Conservation (phyloP, 2,888 invertebrate species). For the Drosophila testacea region DNA sequence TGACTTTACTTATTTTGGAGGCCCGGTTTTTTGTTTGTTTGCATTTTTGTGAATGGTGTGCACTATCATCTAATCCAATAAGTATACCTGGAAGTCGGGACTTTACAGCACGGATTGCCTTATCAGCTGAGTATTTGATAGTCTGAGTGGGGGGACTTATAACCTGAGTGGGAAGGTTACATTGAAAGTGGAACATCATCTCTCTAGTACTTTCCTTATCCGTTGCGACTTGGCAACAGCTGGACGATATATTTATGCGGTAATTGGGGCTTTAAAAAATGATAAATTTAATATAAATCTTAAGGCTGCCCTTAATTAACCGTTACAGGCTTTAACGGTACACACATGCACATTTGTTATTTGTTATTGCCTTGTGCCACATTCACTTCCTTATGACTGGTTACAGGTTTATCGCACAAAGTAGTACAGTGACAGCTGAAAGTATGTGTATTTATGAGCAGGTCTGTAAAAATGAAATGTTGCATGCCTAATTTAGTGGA, state of each 20-base stretch:
- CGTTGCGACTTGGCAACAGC: slow-evolving; percentile 8
- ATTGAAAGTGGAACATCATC: slow-evolving; percentile 21
- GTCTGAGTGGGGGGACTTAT: background rate
- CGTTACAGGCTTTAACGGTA: slow-evolving; percentile 33
- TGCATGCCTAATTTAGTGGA: slow-evolving; percentile 51
- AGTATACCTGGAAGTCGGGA: background rate
- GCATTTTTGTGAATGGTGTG: slow-evolving; percentile 15
- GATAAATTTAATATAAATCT: slow-evolving; percentile 27
- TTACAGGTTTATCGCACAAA: slow-evolving; percentile 41
- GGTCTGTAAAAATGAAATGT: slow-evolving; percentile 23
- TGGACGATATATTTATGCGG: background rate
- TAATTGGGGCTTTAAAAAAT: slow-evolving; percentile 1
- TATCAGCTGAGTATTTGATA: slow-evolving; percentile 37
- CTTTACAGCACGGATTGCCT: slow-evolving; percentile 10
- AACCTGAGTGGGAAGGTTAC: slow-evolving; percentile 12
- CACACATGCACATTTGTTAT: slow-evolving; percentile 10
- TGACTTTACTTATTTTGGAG: slow-evolving; percentile 8
- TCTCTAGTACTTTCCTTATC: slow-evolving; percentile 4
- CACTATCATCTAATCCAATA: slow-evolving; percentile 13
- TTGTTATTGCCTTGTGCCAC: slow-evolving; percentile 53
- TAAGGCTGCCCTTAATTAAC: slow-evolving; percentile 42
- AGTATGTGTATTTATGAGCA: slow-evolving; percentile 16
- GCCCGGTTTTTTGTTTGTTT: slow-evolving; percentile 8
- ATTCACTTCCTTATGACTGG: slow-evolving; percentile 57
- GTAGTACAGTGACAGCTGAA: slow-evolving; percentile 33